Base-by-base conservation (phyloP, 2,113 vertebrate species). In the Dinomys branickii region DNA sequence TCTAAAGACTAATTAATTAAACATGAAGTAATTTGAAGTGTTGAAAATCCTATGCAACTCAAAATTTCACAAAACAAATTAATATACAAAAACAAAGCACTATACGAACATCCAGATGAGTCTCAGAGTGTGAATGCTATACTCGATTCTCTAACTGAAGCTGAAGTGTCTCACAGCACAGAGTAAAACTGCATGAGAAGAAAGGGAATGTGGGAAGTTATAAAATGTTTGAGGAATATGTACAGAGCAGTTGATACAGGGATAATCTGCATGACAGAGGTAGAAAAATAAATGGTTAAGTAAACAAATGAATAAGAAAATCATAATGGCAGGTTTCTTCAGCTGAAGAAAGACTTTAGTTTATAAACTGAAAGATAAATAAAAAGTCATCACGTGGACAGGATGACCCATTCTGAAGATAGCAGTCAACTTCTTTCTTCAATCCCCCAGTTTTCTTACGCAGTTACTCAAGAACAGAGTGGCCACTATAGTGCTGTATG, bases 331-430 rank as follows among this genome's bases (percentile, higher is more conserved):
- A 73, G 3, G 65, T 77, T 65, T 63, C 24, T 19, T 82, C 33
- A 65, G 33, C n/a, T 83, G 26, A 88, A 81, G 41, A 30, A 58
- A 87, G 12, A 87, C 16, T 65, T 35, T 4, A 35, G 30, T 35
- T 69, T n/a, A 20, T 38, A 69, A 0, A n/a, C 67, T 69, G 17
- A 38, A n/a, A 69, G 67, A 69, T 19, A 7, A 30, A 7, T 61
- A 9, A 63, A 63, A 26, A 0, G 11, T 9, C 3, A 2, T 19
- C 33, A n/a, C 3, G n/a, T 22, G n/a, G n/a, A 4, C 4, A 71
- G n/a, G n/a, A 38, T 22, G 6, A 38, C 69, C 17, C n/a, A 71
- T 71, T 38, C 69, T 71, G 19, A 38, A 22, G 69, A 71, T 71
- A 9, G 3, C 17, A 22, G 69, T 22, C 19, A 22, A 41, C 7